These are phyloP conservation scores for Sericinus montela DNA, from an alignment of 2,888 invertebrate species.

Conservation along the genomic window DNA sequence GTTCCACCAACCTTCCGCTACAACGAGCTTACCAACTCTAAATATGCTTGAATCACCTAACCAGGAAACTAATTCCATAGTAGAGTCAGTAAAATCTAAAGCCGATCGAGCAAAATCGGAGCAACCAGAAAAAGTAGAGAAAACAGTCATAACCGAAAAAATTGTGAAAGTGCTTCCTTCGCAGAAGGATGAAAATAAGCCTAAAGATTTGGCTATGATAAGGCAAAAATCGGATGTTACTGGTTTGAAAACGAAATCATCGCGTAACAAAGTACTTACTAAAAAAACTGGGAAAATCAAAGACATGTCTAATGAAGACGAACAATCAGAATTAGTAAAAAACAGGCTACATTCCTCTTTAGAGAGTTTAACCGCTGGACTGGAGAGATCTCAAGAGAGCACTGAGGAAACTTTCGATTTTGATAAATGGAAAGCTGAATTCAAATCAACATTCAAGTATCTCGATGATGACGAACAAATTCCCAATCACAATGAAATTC, in stretches of 20 bases:
- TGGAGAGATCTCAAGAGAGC: slow-evolving; percentile 65
- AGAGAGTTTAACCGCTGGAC: slow-evolving; percentile 62
- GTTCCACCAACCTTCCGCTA: slow-evolving; percentile 90
- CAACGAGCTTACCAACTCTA: slow-evolving; percentile 88
- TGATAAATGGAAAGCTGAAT: slow-evolving; percentile 69
- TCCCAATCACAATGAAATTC: slow-evolving; percentile 59
- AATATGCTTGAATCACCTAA: slow-evolving; percentile 75
- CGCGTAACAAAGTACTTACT: slow-evolving; percentile 49
- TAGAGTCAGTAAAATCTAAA: slow-evolving; percentile 34
- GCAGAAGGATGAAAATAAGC: slow-evolving; percentile 49
- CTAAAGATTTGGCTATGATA: slow-evolving; percentile 56
- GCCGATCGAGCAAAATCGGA: slow-evolving; percentile 61
- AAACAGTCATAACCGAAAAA: slow-evolving; percentile 31
- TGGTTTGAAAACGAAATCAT: slow-evolving; percentile 71
- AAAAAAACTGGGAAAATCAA: slow-evolving; percentile 55
- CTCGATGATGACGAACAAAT: slow-evolving; percentile 67
- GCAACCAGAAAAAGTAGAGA: slow-evolving; percentile 43
- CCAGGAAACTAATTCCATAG: slow-evolving; percentile 52
- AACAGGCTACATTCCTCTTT: slow-evolving; percentile 67
- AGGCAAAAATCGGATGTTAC: slow-evolving; percentile 82
- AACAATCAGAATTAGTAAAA: slow-evolving; percentile 49
- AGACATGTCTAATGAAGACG: slow-evolving; percentile 39
- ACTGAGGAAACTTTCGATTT: slow-evolving; percentile 65
- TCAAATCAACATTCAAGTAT: slow-evolving; percentile 63
- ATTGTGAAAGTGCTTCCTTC: slow-evolving; percentile 30